Evolutionary conservation across 2,113 vertebrate genomes (phyloP).

Genomic region (Mus spicilegus): DNA sequence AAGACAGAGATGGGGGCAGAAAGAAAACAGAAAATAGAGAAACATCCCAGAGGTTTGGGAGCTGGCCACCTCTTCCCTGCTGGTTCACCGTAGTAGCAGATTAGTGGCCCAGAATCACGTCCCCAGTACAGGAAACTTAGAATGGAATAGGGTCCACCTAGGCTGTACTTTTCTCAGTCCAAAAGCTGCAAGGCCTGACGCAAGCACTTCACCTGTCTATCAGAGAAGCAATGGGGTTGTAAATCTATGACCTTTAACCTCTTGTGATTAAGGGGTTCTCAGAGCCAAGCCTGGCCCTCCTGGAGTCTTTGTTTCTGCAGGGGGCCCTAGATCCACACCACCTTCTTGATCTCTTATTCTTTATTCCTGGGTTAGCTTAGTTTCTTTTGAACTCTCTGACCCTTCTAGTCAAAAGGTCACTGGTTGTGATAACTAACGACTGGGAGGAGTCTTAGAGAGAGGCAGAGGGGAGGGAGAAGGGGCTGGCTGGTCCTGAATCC

Average conservation of each 20-base stretch:
- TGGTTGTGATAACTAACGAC: background rate
- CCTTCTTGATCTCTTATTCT: background rate
- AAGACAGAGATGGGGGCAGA: background rate
- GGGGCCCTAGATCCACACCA: background rate
- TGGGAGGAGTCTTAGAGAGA: background rate
- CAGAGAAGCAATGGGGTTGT: background rate
- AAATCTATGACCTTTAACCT: constrained; percentile 38
- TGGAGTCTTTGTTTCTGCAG: background rate
- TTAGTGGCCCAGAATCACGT: background rate
- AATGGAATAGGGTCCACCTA: background rate
- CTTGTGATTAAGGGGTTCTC: background rate
- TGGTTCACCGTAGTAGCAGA: background rate
- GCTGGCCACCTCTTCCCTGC: no score
- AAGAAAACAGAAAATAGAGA: background rate
- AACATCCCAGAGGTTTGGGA: no score
- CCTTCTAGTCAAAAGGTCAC: constrained; percentile 46
- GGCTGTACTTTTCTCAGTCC: background rate
- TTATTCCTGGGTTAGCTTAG: constrained; percentile 27
- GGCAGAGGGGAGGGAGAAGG: background rate
- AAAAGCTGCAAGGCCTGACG: background rate
- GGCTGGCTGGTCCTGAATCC: background rate
- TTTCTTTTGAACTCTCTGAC: constrained; percentile 1
- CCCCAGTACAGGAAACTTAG: background rate
- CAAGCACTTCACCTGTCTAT: background rate
- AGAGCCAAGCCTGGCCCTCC: background rate